Conservation (phyloP, 2,888 invertebrate genomes). For the Junonia oenone region DNA sequence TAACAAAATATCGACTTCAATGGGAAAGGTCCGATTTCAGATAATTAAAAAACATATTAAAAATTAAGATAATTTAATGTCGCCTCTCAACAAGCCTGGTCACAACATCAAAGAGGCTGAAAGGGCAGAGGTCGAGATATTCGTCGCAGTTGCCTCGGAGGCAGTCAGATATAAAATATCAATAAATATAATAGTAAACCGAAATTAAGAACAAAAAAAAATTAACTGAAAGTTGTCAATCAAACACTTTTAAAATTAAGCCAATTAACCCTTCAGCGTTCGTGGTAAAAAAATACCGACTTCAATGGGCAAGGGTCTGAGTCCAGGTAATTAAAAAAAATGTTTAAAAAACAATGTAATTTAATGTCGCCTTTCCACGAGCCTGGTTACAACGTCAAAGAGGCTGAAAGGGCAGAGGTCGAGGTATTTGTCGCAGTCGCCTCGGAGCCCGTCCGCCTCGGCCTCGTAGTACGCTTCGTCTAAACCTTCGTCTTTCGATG, state of each 20-base stretch:
- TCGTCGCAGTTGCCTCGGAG: no score
- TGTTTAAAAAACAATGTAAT: background rate
- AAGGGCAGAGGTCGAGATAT: no score
- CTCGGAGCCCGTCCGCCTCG: slow-evolving; percentile 72
- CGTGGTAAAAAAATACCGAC: background rate
- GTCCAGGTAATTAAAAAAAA: background rate
- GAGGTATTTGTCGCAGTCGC: slow-evolving; percentile 78
- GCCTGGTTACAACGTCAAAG: slow-evolving; percentile 77
- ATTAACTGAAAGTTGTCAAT: background rate
- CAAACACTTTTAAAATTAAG: background rate
- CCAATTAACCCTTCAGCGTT: no score
- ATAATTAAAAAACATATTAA: no score
- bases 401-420: slow-evolving; percentile 80
- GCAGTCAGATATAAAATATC: no score
- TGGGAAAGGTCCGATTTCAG: no score
- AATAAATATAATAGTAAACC: no score
- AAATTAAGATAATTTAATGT: no score
- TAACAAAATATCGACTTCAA: no score
- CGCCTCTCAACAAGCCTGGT: no score
- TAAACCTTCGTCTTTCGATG: slow-evolving; percentile 79
- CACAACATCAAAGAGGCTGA: no score
- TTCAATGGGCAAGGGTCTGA: background rate
- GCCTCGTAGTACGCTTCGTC: slow-evolving; percentile 78
- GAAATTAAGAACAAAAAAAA: background rate
- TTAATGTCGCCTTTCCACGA: slow-evolving; percentile 52